Conservation (phyloP, 2,797 vertebrate genomes). For the Peromyscus eremicus region DNA sequence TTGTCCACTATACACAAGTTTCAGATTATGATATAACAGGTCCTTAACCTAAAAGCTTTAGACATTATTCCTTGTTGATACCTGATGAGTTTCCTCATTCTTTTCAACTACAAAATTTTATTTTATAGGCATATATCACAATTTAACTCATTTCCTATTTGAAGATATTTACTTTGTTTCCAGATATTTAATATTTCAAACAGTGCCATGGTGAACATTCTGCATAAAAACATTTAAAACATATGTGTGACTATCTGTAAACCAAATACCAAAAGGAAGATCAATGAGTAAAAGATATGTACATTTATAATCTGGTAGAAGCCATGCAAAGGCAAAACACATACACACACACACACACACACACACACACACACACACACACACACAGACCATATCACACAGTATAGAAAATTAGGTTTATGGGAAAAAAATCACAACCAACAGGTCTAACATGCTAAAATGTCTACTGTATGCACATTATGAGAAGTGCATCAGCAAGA, state of each 20-base stretch:
- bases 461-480: neutral
- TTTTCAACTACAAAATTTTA: neutral
- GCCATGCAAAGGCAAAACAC: neutral
- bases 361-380: neutral
- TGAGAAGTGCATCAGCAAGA: neutral
- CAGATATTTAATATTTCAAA: slow-evolving; percentile 33
- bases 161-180: neutral
- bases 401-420: neutral
- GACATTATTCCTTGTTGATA: neutral
- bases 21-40: neutral
- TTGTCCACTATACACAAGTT: neutral
- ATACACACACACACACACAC: neutral
- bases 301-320: neutral
- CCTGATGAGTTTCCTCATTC: neutral
- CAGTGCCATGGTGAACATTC: neutral
- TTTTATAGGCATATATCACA: neutral
- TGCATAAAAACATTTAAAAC: neutral
- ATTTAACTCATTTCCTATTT: neutral
- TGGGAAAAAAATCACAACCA: neutral
- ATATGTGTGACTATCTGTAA: neutral
- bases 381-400: neutral
- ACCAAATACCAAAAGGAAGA: neutral
- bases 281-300: neutral
- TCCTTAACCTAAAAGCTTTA: slow-evolving; percentile 9
- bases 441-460: neutral